A percentile compares a stretch with the other conserved stretches of the same genome.
Evolutionary conservation across 1,140 invertebrate genomes (phyloP).

Genomic region (Lepidotrigona ventralis): DNA sequence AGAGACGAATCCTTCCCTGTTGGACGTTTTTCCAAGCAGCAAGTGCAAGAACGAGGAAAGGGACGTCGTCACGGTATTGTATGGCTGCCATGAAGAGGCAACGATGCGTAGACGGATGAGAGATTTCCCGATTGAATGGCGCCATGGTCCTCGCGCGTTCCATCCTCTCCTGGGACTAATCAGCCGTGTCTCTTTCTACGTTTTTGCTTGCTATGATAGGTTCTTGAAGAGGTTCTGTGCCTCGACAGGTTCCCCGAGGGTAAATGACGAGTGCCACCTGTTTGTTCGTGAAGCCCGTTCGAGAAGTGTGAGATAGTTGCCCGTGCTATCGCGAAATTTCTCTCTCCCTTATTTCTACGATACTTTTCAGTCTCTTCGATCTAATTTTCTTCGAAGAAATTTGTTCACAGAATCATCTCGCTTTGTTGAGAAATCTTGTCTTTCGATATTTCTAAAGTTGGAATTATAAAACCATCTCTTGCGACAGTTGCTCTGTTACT

Average conservation of each 20-base stretch:
- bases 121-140: constrained; percentile 42
- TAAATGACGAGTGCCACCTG: constrained; percentile 34
- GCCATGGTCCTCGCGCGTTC: constrained; percentile 30
- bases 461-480: no score
- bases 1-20: constrained; percentile 28
- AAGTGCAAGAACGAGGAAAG: not conserved
- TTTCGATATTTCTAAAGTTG: no score
- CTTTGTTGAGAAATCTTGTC: no score
- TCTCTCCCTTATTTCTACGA: no score
- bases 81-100: constrained; percentile 37
- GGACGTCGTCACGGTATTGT: constrained; percentile 32
- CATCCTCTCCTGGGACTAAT: constrained; percentile 46
- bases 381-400: no score
- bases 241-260: constrained; percentile 23
- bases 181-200: constrained; percentile 35
- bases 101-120: constrained; percentile 42
- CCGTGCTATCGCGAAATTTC: no score
- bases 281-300: not conserved
- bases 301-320: no score
- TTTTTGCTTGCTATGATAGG: no score
- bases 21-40: not conserved
- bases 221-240: not conserved
- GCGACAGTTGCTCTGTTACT: no score
- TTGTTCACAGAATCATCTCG: no score
- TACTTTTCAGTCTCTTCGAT: no score